These are phyloP conservation scores for Geopemphigus sp. DNA, from an alignment of 1,140 invertebrate species.

Conservation along the genomic window DNA sequence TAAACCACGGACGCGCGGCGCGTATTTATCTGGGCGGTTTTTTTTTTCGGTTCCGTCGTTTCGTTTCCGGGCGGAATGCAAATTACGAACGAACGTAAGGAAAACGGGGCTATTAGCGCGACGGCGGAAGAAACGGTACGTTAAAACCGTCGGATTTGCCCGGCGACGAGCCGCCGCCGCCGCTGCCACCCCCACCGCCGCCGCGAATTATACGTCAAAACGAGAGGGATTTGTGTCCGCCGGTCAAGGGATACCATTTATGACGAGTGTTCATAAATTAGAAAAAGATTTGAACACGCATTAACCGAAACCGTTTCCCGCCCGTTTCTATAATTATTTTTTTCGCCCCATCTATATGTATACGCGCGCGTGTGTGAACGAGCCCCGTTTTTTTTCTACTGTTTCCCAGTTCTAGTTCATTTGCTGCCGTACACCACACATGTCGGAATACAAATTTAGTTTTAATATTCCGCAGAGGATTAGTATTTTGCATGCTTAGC, in stretches of 20 bases:
- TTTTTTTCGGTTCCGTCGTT: too few species aligned
- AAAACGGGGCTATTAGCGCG: slow-evolving; percentile 14
- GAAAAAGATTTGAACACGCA: slow-evolving; percentile 22
- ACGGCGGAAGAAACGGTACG: background rate
- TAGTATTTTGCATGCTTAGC: slow-evolving; percentile 28
- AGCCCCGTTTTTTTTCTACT: background rate
- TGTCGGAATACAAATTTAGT: slow-evolving; percentile 40
- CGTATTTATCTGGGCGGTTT: slow-evolving; percentile 13
- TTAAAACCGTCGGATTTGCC: slow-evolving; percentile 19
- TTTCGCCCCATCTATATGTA: background rate
- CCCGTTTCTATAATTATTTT: background rate
- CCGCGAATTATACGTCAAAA: too few species aligned
- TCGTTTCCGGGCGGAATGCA: slow-evolving; percentile 8
- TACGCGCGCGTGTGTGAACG: background rate
- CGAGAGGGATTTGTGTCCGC: background rate
- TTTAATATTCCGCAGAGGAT: slow-evolving; percentile 45
- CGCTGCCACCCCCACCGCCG: too few species aligned
- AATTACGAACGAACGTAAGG: background rate
- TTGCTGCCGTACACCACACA: slow-evolving; percentile 4
- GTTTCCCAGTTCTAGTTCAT: slow-evolving; percentile 9
- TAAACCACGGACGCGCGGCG: background rate
- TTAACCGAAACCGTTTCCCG: background rate
- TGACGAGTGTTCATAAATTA: slow-evolving; percentile 32
- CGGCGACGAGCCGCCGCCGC: too few species aligned
- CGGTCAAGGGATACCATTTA: background rate